Evolutionary conservation across 2,797 vertebrate genomes (phyloP), one percentile per base, ranked within the genome.

Genomic region (Fistularia commersonii): DNA sequence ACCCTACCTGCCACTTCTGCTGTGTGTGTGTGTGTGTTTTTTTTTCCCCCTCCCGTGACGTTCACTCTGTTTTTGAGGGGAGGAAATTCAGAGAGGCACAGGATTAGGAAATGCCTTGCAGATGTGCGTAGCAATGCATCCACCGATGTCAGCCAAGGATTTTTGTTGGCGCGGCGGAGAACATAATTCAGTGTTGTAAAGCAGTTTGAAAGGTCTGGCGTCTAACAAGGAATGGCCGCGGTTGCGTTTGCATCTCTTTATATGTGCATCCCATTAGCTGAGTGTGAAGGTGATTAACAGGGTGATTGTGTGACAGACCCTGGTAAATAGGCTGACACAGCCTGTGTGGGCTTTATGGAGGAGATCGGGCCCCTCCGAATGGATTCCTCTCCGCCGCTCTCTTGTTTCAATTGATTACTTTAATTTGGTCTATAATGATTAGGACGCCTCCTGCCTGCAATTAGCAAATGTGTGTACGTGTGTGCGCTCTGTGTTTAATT

Each of bases 381-480:
- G 66, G 74, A 74, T 76, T 69, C 67, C 66, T 81, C 70, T 74
- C 80, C 75, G 69, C 69, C 81, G 74, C 69, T 80, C 68, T 78
- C 78, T 77, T 58, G 66, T 81, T 77, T 76, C 74, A 77, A 82
- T 81, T 85, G 76, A 86, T 84, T 82, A 66, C 74, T 76, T 86
- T 84, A 74, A 81, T 85, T 84, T 82, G 79, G 64, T 69, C 78
- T 64, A 63, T 81, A 86, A 81, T 82, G 74, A 79, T 65, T 54
- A 49, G 62, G 63, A 77, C 69, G 55, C 70, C 76, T 85, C 75
- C 66, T 48, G 72, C 57, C 63, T 80, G 69, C 74, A 84, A 83
- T 87, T 85, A 82, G 65, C 66, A 46, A 33, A 38, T 0, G 56
- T 55, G 54, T 56, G 55, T 42, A 10, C 32, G 61, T 31, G 50